Evolutionary conservation across 2,113 vertebrate species (phyloP).

Genomic region (Myiagra hebetior): DNA sequence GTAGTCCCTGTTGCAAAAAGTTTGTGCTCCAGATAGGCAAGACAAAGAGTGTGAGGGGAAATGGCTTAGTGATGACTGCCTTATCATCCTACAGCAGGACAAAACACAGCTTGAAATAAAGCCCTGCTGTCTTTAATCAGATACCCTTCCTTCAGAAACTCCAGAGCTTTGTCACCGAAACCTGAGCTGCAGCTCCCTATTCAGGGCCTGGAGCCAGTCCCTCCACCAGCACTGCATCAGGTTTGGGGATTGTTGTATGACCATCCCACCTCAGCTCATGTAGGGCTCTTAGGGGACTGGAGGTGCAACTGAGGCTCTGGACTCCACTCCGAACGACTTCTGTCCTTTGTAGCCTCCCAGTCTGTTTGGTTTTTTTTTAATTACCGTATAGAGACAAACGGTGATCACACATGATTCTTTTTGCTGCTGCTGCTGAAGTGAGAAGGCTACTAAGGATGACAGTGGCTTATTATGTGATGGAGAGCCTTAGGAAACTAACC

Average conservation of each 20-base stretch:
- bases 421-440: not conserved
- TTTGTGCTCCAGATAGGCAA: not conserved
- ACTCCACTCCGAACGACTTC: not conserved
- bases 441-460: not conserved
- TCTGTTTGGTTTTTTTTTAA: not conserved
- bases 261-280: not conserved
- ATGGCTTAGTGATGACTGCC: not conserved
- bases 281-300: too few relatives aligned
- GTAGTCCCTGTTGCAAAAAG: not conserved
- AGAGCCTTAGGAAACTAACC: conserved; percentile 48
- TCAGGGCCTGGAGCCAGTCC: not conserved
- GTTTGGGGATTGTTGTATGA: not conserved
- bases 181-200: not conserved
- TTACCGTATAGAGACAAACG: not conserved
- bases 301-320: not conserved
- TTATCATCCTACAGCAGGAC: not conserved
- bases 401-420: not conserved
- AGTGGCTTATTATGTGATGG: conserved; percentile 17
- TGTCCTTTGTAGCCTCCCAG: not conserved
- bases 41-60: conserved; percentile 15
- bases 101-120: conserved; percentile 13
- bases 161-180: not conserved
- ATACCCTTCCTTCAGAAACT: not conserved
- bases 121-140: not conserved
- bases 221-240: fast-evolving